Percentiles rank a stretch among this genome's conserved stretches.
These are phyloP conservation scores for Oreochromis niloticus DNA, from an alignment of 2,113 vertebrate species.

Conservation along the genomic window DNA sequence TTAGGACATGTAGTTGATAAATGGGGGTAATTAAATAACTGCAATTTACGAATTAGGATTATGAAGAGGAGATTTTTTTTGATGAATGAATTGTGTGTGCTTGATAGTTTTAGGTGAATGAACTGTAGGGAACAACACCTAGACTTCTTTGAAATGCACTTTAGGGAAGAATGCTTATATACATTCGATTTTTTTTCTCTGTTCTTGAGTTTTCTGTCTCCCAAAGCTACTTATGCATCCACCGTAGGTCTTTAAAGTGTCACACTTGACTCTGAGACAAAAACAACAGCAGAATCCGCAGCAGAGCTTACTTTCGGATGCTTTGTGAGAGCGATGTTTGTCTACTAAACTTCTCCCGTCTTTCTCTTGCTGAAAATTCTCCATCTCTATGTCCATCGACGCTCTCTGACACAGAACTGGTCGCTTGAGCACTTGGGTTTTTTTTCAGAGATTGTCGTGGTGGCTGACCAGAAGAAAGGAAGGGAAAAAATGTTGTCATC, in stretches of 20 bases:
- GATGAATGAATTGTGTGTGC: neutral
- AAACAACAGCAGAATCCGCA: neutral
- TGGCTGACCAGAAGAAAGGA: constrained; percentile 57
- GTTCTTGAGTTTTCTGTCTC: neutral
- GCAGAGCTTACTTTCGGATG: constrained; percentile 81
- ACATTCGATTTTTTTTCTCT: rapidly evolving
- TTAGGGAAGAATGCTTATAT: neutral
- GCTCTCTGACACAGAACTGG: constrained; percentile 40
- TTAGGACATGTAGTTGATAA: neutral
- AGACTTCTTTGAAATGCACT: neutral
- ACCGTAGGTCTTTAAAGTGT: neutral
- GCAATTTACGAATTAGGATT: neutral
- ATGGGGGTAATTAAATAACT: neutral
- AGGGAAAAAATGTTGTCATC: neutral
- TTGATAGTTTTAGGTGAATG: neutral
- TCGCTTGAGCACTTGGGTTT: constrained; percentile 75
- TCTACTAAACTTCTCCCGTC: constrained; percentile 70
- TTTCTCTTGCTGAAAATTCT: constrained; percentile 34
- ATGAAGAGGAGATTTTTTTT: neutral
- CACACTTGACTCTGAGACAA: neutral
- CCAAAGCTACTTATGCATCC: neutral
- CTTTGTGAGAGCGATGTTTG: constrained; percentile 90
- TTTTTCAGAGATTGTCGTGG: constrained; percentile 76
- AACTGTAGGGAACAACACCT: neutral
- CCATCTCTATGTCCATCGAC: constrained; percentile 27